Conservation (phyloP, 2,888 invertebrate species). For the Griposia aprilina region DNA sequence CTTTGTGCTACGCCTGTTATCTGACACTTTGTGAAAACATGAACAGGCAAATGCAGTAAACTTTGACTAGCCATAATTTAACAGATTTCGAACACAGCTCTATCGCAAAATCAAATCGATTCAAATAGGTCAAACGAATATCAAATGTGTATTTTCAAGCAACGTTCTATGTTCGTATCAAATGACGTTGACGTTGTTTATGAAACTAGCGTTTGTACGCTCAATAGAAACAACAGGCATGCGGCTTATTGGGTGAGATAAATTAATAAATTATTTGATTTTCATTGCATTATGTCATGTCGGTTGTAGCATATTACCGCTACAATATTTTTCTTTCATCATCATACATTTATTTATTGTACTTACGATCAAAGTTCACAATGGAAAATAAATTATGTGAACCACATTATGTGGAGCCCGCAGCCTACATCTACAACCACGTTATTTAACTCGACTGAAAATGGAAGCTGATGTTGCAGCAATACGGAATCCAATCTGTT, state of each 20-base stretch:
- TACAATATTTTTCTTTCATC: neutral
- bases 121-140: neutral
- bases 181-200: slow-evolving; percentile 1
- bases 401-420: neutral
- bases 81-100: neutral
- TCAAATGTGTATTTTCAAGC: neutral
- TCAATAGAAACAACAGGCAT: neutral
- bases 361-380: neutral
- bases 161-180: neutral
- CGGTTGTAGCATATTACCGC: neutral
- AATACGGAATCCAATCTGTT: neutral
- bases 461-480: neutral
- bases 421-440: neutral
- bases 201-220: neutral
- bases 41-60: neutral
- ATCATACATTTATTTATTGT: neutral
- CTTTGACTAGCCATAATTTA: neutral
- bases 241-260: neutral
- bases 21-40: neutral
- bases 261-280: neutral
- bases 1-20: too few relatives aligned
- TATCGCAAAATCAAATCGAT: slow-evolving; percentile 4
- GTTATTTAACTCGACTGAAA: neutral
- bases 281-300: neutral
- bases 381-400: neutral